Conservation (phyloP, 2,113 vertebrate genomes). For the Solenodon paradoxus region DNA sequence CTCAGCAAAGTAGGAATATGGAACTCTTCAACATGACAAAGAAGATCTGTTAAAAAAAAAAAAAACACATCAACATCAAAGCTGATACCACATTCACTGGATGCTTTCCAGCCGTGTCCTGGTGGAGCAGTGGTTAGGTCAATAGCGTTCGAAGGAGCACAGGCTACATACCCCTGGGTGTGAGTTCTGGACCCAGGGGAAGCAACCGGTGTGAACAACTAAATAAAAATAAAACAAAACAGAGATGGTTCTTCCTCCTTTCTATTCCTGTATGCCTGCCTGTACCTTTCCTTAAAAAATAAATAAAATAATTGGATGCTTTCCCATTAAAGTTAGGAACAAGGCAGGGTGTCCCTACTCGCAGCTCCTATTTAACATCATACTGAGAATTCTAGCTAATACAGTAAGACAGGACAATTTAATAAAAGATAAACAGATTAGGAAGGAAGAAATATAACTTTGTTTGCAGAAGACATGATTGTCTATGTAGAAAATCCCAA, state of each 20-base stretch:
- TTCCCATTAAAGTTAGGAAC: background rate
- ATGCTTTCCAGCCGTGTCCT: too few relatives aligned
- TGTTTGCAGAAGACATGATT: background rate
- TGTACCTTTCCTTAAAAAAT: too few relatives aligned
- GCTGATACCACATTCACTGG: too few relatives aligned
- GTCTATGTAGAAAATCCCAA: background rate
- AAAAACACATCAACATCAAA: too few relatives aligned
- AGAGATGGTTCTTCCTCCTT: too few relatives aligned
- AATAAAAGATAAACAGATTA: background rate
- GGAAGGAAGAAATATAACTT: background rate
- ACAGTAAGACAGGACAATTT: background rate
- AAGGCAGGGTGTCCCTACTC: background rate
- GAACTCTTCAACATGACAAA: background rate
- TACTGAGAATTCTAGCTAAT: background rate
- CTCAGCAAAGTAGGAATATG: background rate
- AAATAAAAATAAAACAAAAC: too few relatives aligned
- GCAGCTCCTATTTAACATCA: background rate
- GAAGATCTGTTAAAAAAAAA: background rate
- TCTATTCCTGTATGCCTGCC: too few relatives aligned
- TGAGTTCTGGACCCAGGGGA: too few relatives aligned
- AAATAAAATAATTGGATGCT: background rate
- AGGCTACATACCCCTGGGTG: too few relatives aligned
- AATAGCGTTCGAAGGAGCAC: too few relatives aligned
- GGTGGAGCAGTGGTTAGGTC: too few relatives aligned
- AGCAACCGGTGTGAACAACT: too few relatives aligned